Conservation (phyloP, 2,797 vertebrate genomes). For the Perdix hodgsoniae region DNA sequence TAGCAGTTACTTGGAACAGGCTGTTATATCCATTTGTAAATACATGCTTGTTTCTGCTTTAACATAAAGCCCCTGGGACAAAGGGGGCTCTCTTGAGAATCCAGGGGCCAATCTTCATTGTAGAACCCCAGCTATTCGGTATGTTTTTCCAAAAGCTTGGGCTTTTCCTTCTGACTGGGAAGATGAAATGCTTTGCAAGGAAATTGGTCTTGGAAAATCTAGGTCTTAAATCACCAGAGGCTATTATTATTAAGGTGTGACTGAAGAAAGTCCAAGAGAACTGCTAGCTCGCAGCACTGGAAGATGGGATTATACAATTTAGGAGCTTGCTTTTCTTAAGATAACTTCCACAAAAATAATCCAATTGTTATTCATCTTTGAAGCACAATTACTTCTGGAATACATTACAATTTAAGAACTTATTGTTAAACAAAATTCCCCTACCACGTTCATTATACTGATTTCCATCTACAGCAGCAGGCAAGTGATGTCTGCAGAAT, state of each 20-base stretch:
- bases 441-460: not conserved
- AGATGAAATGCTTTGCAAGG: not conserved
- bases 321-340: not conserved
- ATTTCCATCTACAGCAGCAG: not conserved
- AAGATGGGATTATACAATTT: not conserved
- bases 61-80: not conserved
- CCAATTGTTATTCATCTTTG: not conserved
- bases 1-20: not conserved
- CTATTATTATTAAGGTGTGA: not conserved
- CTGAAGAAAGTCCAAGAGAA: not conserved
- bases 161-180: not conserved
- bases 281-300: not conserved
- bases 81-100: not conserved
- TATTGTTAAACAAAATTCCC: not conserved
- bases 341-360: not conserved
- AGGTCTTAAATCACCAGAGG: not conserved
- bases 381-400: slow-evolving; percentile 8
- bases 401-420: not conserved
- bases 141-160: not conserved
- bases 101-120: not conserved
- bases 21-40: not conserved
- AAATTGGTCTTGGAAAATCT: not conserved
- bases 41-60: not conserved
- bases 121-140: not conserved
- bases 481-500: not conserved